Conservation (phyloP, 1,140 invertebrate species). For the Drosophila biarmipes region DNA sequence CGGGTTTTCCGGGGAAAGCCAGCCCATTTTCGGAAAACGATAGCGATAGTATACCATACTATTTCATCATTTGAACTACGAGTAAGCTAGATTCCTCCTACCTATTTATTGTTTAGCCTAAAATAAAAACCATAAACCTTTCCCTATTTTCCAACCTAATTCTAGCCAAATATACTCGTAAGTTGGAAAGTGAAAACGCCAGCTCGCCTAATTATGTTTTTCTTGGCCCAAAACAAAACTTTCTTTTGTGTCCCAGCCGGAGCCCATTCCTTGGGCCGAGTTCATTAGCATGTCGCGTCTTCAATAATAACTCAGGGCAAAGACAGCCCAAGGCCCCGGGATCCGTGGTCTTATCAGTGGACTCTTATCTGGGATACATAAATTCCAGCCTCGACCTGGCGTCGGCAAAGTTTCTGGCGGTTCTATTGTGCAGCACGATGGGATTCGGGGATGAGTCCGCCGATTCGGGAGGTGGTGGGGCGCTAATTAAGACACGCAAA, state of each 20-base stretch:
- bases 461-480: constrained; percentile 17
- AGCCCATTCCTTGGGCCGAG: constrained; percentile 1
- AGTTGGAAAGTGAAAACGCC: constrained; percentile 10
- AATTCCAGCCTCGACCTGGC: constrained; percentile 62
- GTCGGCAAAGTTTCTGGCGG: constrained; percentile 65
- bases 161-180: constrained; percentile 1
- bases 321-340: constrained; percentile 45
- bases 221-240: constrained; percentile 24
- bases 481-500: constrained; percentile 82
- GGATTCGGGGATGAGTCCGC: constrained; percentile 1
- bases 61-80: too few relatives aligned
- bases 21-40: background rate
- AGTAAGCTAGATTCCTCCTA: too few relatives aligned
- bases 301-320: constrained; percentile 47
- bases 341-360: constrained; percentile 51
- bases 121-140: too few relatives aligned
- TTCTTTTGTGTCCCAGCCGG: constrained; percentile 21
- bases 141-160: background rate
- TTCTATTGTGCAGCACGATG: constrained; percentile 5
- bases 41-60: too few relatives aligned
- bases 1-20: background rate
- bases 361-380: constrained; percentile 75
- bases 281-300: constrained; percentile 66
- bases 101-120: too few relatives aligned
- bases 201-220: constrained; percentile 23